A percentile compares a stretch with the other conserved stretches of the same genome.
Evolutionary conservation across 2,797 vertebrate species (phyloP).

Genomic region (Adrianichthys oophorus): DNA sequence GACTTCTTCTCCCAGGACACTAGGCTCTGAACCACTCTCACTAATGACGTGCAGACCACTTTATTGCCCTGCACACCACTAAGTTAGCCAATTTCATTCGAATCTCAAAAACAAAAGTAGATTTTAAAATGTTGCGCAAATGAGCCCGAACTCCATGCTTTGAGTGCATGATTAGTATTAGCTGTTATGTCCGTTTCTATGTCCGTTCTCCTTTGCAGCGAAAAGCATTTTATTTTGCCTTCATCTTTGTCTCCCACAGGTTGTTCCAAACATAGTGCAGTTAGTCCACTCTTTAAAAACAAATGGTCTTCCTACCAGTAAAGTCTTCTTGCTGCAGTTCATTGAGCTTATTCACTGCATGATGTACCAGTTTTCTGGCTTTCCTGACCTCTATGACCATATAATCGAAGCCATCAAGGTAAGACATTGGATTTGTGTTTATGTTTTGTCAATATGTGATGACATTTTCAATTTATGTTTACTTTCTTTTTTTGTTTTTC

Average conservation of each 20-base stretch:
- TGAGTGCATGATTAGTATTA: constrained; percentile 28
- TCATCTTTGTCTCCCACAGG: constrained; percentile 64
- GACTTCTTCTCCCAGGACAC: constrained; percentile 46
- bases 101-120: constrained; percentile 38
- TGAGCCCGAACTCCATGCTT: constrained; percentile 37
- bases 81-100: constrained; percentile 48
- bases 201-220: background rate
- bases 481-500: background rate
- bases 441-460: background rate
- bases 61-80: constrained; percentile 47
- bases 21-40: constrained; percentile 15
- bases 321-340: constrained; percentile 89
- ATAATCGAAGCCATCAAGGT: constrained; percentile 96
- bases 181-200: background rate
- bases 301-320: constrained; percentile 88
- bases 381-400: constrained; percentile 96
- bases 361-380: constrained; percentile 99
- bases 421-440: constrained; percentile 41
- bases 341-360: constrained; percentile 94
- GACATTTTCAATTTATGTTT: too few relatives aligned
- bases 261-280: constrained; percentile 89
- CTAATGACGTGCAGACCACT: constrained; percentile 60
- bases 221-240: constrained; percentile 5
- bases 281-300: constrained; percentile 87
- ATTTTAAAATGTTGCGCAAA: constrained; percentile 38